Evolutionary conservation across 2,797 vertebrate species (phyloP).

Genomic region (Poecile montanus): DNA sequence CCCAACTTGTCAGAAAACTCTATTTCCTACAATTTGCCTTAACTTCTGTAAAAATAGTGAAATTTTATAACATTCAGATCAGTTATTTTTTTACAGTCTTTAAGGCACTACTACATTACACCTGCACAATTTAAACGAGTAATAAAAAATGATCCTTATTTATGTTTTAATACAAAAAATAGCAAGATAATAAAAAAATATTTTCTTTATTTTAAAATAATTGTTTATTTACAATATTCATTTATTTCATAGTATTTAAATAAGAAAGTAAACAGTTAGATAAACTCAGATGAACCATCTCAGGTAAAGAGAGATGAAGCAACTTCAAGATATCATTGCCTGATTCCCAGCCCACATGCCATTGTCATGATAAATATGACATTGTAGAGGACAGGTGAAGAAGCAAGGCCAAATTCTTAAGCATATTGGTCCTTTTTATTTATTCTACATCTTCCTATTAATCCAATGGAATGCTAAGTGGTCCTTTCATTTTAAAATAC

Average conservation of each 20-base stretch:
- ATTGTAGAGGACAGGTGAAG: neutral
- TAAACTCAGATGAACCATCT: neutral
- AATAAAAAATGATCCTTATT: neutral
- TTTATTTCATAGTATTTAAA: neutral
- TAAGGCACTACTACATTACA: neutral
- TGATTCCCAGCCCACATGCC: neutral
- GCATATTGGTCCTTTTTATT: neutral
- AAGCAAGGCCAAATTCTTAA: neutral
- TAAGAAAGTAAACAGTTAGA: neutral
- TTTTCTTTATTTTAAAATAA: neutral
- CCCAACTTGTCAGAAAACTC: neutral
- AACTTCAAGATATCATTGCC: neutral
- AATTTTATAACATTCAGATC: neutral
- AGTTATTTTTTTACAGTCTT: neutral
- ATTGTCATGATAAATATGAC: neutral
- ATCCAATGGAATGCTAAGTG: neutral
- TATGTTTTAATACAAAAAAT: neutral
- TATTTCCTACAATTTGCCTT: neutral
- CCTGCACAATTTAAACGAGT: neutral
- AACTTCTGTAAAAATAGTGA: neutral
- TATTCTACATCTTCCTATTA: neutral
- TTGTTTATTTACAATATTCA: neutral
- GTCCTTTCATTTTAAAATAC: neutral
- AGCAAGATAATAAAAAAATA: neutral
- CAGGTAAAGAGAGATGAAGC: neutral